Conservation (phyloP, 2,113 vertebrate genomes). For the Erpornis zantholeuca region DNA sequence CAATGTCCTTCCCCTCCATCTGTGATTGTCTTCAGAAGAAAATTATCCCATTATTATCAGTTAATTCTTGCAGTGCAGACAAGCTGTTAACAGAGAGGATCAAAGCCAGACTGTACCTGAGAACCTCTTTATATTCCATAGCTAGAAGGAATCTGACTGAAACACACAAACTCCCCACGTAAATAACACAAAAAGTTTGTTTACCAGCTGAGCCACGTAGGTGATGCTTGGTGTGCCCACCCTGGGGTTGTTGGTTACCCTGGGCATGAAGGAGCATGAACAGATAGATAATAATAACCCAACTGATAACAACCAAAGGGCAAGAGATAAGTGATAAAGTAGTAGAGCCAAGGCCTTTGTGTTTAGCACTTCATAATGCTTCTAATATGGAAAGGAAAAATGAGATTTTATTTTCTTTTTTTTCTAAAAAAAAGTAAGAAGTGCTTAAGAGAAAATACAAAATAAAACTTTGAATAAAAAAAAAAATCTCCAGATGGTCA, state of each 20-base stretch:
- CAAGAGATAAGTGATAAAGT: neutral
- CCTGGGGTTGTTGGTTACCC: too few relatives aligned
- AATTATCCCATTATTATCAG: neutral
- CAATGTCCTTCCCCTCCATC: neutral
- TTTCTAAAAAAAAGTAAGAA: neutral
- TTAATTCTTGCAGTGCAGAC: neutral
- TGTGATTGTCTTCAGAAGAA: neutral
- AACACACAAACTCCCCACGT: accelerated
- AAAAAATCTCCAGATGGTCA: constrained; percentile 42
- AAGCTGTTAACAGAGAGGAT: neutral
- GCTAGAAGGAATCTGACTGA: neutral
- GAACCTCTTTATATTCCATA: neutral
- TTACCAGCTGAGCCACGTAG: accelerated
- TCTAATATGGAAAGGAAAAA: neutral
- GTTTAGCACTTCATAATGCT: neutral
- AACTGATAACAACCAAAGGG: neutral
- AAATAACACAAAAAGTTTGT: neutral
- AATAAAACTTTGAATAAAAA: constrained; percentile 41
- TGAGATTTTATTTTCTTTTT: neutral
- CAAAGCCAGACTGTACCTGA: neutral
- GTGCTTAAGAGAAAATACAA: constrained; percentile 39
- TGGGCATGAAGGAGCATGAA: accelerated
- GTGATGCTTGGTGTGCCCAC: neutral
- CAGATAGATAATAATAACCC: neutral
- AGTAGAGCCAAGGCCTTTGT: neutral